Percentiles rank a stretch among this genome's conserved stretches.
These are phyloP conservation scores for Isurus oxyrinchus DNA, from an alignment of 2,113 vertebrate species.

Conservation along the genomic window DNA sequence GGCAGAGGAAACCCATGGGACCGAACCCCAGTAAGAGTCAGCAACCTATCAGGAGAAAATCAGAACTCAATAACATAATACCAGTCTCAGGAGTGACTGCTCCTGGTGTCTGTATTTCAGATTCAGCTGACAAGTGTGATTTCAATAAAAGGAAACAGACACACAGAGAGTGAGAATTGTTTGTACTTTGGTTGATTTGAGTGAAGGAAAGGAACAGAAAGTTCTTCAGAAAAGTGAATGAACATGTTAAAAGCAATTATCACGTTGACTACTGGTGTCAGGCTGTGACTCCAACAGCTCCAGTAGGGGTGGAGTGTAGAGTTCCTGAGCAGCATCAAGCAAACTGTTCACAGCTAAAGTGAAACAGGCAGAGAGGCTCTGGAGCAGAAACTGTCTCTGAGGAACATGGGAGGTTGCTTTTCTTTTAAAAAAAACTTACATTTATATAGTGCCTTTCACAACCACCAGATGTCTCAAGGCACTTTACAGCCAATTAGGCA, in stretches of 20 bases:
- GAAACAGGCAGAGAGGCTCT: neutral
- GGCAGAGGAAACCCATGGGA: neutral
- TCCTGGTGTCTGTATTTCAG: neutral
- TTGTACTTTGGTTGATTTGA: neutral
- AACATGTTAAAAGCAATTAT: slow-evolving; percentile 8
- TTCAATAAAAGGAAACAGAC: neutral
- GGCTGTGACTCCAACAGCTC: neutral
- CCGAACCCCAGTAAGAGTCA: neutral
- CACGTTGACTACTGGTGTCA: neutral
- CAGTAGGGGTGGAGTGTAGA: neutral
- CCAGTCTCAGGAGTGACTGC: neutral
- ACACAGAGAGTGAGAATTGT: neutral
- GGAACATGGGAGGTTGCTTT: too few species aligned
- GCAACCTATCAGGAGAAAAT: neutral
- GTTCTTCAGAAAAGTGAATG: neutral
- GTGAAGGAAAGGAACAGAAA: neutral
- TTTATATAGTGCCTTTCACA: neutral
- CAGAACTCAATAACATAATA: neutral
- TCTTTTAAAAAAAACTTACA: neutral
- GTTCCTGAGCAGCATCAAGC: neutral
- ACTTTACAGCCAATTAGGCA: neutral
- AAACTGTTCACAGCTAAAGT: neutral
- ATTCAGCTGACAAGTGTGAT: neutral
- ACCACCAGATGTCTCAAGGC: neutral
- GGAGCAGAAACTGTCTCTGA: neutral